Conservation (phyloP, 2,113 vertebrate genomes). For the Sinocyclocheilus anophthalmus region DNA sequence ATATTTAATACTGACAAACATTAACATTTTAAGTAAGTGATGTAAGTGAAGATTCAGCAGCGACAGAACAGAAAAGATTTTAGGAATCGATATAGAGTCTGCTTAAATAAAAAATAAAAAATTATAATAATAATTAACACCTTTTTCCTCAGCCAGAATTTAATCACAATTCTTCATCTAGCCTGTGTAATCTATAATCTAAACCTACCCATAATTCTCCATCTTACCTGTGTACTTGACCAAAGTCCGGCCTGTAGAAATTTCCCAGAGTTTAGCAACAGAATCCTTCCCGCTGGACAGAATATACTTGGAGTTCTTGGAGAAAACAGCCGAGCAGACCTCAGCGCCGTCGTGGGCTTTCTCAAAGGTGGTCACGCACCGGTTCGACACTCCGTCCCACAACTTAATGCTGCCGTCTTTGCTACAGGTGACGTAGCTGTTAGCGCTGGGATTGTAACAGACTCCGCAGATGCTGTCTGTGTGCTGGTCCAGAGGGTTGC, state of each 20-base stretch:
- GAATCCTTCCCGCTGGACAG: conserved; percentile 98
- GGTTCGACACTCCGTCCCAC: conserved; percentile 97
- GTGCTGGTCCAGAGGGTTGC: conserved; percentile 96
- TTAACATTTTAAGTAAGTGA: neutral
- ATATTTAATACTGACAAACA: neutral
- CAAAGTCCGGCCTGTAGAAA: conserved; percentile 92
- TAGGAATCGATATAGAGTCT: no score
- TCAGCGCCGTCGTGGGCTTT: conserved; percentile 95
- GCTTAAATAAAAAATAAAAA: no score
- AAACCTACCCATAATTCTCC: neutral
- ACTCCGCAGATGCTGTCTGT: conserved; percentile 94
- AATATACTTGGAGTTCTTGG: conserved; percentile 98
- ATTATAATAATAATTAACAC: no score
- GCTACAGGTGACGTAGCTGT: conserved; percentile 94
- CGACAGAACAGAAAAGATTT: no score
- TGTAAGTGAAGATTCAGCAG: no score
- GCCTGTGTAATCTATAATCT: neutral
- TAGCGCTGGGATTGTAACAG: conserved; percentile 90
- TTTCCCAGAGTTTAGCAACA: conserved; percentile 97
- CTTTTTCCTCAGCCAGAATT: no score
- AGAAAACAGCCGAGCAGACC: conserved; percentile 96
- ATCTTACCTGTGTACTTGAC: conserved; percentile 96
- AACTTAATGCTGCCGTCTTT: conserved; percentile 98
- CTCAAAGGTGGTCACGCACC: conserved; percentile 93
- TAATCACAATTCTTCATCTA: no score